phyloP scores from a whole-genome alignment of 2,797 vertebrate genomes.

The Okamejei kenojei region DNA sequence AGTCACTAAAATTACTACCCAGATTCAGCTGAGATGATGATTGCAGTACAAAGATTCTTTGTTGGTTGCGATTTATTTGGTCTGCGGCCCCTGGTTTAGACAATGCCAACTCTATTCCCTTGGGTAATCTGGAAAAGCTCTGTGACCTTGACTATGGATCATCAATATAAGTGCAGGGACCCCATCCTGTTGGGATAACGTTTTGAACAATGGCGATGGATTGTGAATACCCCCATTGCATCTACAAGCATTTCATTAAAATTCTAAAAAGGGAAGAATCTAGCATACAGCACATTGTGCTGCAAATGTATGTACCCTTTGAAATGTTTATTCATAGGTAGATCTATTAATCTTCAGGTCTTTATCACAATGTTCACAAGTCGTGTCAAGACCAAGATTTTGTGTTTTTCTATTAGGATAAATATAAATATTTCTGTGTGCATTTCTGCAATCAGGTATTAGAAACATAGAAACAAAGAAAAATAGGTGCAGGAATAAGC shows the following conservation, averaged over 20 bases:
- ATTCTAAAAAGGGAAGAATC: neutral
- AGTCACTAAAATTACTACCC: neutral
- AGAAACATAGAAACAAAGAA: too few relatives aligned
- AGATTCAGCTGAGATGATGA: neutral
- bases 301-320: neutral
- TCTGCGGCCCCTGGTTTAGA: neutral
- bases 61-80: neutral
- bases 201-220: constrained; percentile 3
- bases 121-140: neutral
- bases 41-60: neutral
- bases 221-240: neutral
- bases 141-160: neutral
- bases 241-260: neutral
- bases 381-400: neutral
- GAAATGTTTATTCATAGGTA: neutral
- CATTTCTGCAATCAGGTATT: neutral
- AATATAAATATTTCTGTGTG: neutral
- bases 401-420: neutral
- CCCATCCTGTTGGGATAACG: neutral
- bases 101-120: constrained; percentile 12
- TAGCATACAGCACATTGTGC: neutral
- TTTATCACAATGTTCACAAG: neutral
- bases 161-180: neutral
- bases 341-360: neutral
- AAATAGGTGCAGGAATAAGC: too few relatives aligned